Evolutionary conservation across 1,140 invertebrate genomes (phyloP), one percentile per base, ranked within the genome.

Genomic region (Pinna nobilis): DNA sequence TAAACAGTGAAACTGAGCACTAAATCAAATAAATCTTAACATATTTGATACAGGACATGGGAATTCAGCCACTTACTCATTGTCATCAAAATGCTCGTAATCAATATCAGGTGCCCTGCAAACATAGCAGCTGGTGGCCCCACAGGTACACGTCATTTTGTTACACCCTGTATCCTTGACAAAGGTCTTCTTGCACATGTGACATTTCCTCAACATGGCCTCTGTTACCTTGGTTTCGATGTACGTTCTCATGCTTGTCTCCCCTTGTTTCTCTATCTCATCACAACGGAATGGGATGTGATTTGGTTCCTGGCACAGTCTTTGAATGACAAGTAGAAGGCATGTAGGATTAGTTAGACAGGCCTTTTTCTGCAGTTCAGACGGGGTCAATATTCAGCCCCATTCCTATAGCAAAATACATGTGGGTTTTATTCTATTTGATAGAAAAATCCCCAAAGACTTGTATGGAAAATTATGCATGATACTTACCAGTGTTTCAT

Each of bases 131-230:
- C 93, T 93, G 7, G 82, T 87, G 1, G 92, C 92, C 1, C 93
- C 93, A 89, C 93, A 94, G 0, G 84, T 44, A 86, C 93, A 94
- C 2, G 89, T 91, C 90, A 94, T 94, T 82, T 92, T 93, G 77
- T 94, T 94, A 79, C 93, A 94, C 3, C 93, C 93, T 66, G 90
- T 90, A 61, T 91, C 89, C 84, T 94, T 94, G 15, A 69, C 32
- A 61, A 70, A 80, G 25, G 90, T 87, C 32, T 89, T 89, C 20
- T 90, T 87, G 82, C 93, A 94, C 0, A 88, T 89, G 33, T 90
- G 91, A 87, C 93, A 94, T 60, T 89, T 91, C 44, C 93, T 90
- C 9, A 93, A 82, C 65, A 94, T 87, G 5, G 93, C 92, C 81
- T 93, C 91, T 9, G 92, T 92, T 90, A 94, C 92, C 82, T 91